Conservation (phyloP, 2,797 vertebrate species). For the Mormyrops attenuatus region DNA sequence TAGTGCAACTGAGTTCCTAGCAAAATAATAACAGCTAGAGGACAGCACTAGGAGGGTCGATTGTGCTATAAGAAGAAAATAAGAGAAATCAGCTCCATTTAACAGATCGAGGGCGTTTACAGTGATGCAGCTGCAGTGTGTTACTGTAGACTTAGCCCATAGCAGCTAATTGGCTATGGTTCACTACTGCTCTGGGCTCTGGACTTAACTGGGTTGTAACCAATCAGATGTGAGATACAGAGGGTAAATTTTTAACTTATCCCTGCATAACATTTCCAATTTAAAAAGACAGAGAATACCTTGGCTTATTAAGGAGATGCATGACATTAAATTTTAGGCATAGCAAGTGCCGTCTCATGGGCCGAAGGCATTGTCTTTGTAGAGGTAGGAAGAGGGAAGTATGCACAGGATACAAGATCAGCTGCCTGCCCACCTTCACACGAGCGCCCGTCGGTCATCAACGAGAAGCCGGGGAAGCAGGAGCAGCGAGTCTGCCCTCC, state of each 20-base stretch:
- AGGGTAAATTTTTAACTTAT: conserved; percentile 33
- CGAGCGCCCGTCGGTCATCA: conserved; percentile 67
- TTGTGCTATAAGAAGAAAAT: background rate
- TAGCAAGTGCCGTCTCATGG: background rate
- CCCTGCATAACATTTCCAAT: conserved; percentile 46
- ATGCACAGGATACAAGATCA: background rate
- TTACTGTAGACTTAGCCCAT: conserved; percentile 32
- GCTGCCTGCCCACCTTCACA: conserved; percentile 69
- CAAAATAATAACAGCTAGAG: conserved; percentile 1
- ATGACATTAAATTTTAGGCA: background rate
- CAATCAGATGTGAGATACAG: conserved; percentile 33
- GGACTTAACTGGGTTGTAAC: conserved; percentile 31
- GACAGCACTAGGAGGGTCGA: background rate
- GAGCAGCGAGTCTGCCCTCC: conserved; percentile 64
- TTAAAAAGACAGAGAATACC: conserved; percentile 34
- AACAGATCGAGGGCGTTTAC: conserved; percentile 13
- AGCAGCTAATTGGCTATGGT: conserved; percentile 44
- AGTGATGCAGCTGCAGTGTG: conserved; percentile 32
- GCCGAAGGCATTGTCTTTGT: background rate
- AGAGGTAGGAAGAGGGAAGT: background rate
- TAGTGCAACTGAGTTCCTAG: background rate
- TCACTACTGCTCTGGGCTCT: conserved; percentile 37
- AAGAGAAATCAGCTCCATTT: conserved; percentile 22
- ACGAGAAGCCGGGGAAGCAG: conserved; percentile 74
- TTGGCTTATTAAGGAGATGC: background rate